phyloP scores from a whole-genome alignment of 2,888 invertebrate genomes.

The Zhuqinia jingwanae region DNA sequence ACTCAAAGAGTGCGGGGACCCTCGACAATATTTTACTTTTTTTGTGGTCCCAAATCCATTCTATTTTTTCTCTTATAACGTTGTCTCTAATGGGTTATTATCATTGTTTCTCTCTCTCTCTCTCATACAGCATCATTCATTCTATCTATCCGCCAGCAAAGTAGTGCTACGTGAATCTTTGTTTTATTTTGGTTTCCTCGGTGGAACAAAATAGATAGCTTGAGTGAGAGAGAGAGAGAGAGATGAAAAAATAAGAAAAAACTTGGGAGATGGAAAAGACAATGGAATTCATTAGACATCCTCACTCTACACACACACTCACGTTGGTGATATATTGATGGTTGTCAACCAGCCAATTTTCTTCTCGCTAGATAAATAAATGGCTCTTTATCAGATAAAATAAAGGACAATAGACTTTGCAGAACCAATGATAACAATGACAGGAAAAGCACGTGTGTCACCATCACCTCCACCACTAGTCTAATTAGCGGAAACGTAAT shows the following conservation, averaged over 20 bases:
- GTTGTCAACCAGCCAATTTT: slow-evolving; percentile 46
- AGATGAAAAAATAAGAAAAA: too few species aligned
- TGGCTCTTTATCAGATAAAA: slow-evolving; percentile 21
- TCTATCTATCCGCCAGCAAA: background rate
- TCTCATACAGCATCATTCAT: slow-evolving; percentile 22
- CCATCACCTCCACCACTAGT: background rate
- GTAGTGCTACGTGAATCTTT: too few species aligned
- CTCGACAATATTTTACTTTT: slow-evolving; percentile 27
- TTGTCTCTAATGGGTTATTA: slow-evolving; percentile 31
- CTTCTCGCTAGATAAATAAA: slow-evolving; percentile 40
- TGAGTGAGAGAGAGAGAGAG: too few species aligned
- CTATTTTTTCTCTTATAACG: background rate
- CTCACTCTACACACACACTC: too few species aligned
- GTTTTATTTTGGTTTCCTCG: background rate
- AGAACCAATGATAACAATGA: slow-evolving; percentile 5
- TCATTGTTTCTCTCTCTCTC: background rate
- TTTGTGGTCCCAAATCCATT: slow-evolving; percentile 36
- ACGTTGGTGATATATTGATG: slow-evolving; percentile 33
- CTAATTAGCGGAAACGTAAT: slow-evolving; percentile 16
- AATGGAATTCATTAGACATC: slow-evolving; percentile 49
- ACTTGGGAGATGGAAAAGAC: background rate
- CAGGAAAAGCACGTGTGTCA: slow-evolving; percentile 11
- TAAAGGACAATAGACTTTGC: background rate
- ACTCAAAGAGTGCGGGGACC: background rate
- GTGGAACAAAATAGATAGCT: slow-evolving; percentile 31